These are phyloP conservation scores for Herminia tarsipennalis DNA, from an alignment of 2,888 invertebrate species.

Conservation along the genomic window DNA sequence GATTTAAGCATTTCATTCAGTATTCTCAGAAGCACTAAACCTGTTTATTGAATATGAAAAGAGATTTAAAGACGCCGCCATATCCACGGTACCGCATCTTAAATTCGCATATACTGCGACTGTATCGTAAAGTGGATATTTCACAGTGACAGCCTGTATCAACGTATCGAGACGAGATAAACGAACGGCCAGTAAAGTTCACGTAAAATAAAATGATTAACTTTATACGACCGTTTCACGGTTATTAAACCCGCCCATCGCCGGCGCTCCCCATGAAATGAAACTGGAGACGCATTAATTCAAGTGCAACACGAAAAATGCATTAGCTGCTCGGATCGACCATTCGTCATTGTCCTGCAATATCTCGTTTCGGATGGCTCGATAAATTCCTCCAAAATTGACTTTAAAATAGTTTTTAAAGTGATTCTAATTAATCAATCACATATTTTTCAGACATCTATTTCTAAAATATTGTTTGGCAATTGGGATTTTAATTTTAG, in stretches of 20 bases:
- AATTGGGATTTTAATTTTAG: too few relatives aligned
- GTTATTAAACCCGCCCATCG: constrained; percentile 57
- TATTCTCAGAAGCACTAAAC: neutral
- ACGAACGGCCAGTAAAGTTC: constrained; percentile 42
- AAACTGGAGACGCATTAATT: constrained; percentile 76
- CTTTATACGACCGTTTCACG: constrained; percentile 56
- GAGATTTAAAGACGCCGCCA: constrained; percentile 8
- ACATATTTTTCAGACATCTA: too few relatives aligned
- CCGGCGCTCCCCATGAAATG: constrained; percentile 46
- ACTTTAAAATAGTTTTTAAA: constrained; percentile 19
- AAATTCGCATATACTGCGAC: constrained; percentile 20
- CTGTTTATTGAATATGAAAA: constrained; percentile 17
- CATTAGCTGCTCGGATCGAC: constrained; percentile 69
- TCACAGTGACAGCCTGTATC: constrained; percentile 30
- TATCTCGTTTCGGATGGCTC: constrained; percentile 37
- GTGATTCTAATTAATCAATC: constrained; percentile 15
- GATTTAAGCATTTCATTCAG: neutral
- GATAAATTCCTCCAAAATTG: constrained; percentile 23
- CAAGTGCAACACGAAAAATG: constrained; percentile 86
- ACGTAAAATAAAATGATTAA: constrained; percentile 52
- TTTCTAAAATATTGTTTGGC: too few relatives aligned
- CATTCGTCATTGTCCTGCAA: constrained; percentile 75
- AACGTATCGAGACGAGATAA: constrained; percentile 43
- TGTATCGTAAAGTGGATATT: constrained; percentile 34
- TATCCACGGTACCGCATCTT: constrained; percentile 9